Percentiles rank a stretch among this genome's conserved stretches.
Conservation (phyloP, 2,888 invertebrate species). For the Apodemia hepburni region DNA sequence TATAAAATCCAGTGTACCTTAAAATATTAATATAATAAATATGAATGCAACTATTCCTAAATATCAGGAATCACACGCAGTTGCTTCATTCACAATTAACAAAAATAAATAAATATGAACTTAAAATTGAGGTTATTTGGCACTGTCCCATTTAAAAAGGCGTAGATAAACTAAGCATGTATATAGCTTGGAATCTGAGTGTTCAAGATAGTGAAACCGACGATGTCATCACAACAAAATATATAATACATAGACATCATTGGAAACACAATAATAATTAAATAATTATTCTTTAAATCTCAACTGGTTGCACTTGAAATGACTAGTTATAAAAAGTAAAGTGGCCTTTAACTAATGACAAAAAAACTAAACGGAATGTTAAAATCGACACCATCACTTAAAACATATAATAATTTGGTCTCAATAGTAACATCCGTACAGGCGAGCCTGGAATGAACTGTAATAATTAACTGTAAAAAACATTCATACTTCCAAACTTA, state of each 20-base stretch:
- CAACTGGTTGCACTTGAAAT: conserved; percentile 78
- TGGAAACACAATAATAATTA: conserved; percentile 45
- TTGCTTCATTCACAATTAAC: conserved; percentile 75
- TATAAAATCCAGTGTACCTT: conserved; percentile 65
- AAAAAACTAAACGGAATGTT: conserved; percentile 72
- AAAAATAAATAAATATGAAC: conserved; percentile 63
- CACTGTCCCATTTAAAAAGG: conserved; percentile 66
- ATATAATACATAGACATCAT: conserved; percentile 65
- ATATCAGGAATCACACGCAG: conserved; percentile 80
- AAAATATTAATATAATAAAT: conserved; percentile 75
- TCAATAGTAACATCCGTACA: conserved; percentile 74
- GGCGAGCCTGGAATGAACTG: conserved; percentile 59
- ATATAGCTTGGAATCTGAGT: conserved; percentile 40
- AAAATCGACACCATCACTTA: conserved; percentile 77
- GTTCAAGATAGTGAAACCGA: conserved; percentile 35
- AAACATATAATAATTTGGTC: conserved; percentile 79
- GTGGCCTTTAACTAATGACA: conserved; percentile 66
- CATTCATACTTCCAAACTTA: conserved; percentile 65
- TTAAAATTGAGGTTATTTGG: conserved; percentile 76
- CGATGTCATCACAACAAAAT: conserved; percentile 50
- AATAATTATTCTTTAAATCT: conserved; percentile 66
- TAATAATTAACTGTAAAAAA: conserved; percentile 51
- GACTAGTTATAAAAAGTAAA: conserved; percentile 78
- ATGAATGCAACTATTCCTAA: conserved; percentile 80
- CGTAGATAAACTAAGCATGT: conserved; percentile 35